A percentile compares a stretch with the other conserved stretches of the same genome.
These are phyloP conservation scores for Linurgus olivaceus DNA, from an alignment of 2,797 vertebrate species.

Conservation along the genomic window DNA sequence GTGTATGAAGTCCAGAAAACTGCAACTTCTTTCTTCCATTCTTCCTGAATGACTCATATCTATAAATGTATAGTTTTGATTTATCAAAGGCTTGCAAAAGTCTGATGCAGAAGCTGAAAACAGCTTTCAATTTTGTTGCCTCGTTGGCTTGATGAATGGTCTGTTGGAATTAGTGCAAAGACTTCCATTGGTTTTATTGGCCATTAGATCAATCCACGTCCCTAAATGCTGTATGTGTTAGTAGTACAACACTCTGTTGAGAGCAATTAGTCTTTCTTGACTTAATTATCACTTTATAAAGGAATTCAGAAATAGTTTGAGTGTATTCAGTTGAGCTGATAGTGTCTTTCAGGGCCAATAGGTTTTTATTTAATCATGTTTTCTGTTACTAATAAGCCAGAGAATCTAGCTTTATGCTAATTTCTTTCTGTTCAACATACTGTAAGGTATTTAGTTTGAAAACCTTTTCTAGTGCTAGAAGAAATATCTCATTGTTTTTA, in stretches of 20 bases:
- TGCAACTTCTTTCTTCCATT: neutral
- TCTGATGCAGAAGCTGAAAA: neutral
- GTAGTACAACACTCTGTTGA: neutral
- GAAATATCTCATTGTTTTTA: neutral
- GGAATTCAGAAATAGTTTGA: neutral
- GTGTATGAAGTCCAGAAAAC: neutral
- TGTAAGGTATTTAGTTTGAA: neutral
- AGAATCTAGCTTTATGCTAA: neutral
- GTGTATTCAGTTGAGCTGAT: neutral
- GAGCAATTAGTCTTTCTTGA: constrained; percentile 6
- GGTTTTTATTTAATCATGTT: neutral
- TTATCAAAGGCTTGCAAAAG: neutral
- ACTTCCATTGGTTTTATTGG: neutral
- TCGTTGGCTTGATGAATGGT: neutral
- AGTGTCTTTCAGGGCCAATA: neutral
- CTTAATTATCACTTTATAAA: neutral
- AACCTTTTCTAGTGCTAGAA: neutral
- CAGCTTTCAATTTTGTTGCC: neutral
- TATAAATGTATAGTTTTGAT: neutral
- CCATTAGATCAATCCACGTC: neutral
- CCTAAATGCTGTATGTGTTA: neutral
- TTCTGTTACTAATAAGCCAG: neutral
- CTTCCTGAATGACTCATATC: neutral
- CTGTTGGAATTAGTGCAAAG: neutral
- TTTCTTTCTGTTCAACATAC: neutral